These are phyloP conservation scores for Apamea epomidion DNA, from an alignment of 2,888 invertebrate genomes.

Conservation along the genomic window DNA sequence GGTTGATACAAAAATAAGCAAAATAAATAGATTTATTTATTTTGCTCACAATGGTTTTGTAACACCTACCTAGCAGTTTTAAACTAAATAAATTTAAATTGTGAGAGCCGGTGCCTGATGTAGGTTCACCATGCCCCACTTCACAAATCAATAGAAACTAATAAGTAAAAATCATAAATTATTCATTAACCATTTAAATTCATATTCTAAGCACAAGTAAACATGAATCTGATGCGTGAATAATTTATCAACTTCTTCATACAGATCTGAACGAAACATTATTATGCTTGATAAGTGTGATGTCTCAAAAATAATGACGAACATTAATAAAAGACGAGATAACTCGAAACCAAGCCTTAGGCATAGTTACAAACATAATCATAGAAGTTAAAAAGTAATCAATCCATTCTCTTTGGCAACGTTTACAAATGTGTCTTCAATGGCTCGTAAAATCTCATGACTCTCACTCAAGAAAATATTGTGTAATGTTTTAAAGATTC, in stretches of 20 bases:
- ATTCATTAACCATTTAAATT: constrained; percentile 27
- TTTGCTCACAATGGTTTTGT: neutral
- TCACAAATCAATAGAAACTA: neutral
- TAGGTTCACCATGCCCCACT: neutral
- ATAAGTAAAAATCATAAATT: constrained; percentile 17
- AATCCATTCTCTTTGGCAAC: constrained; percentile 89
- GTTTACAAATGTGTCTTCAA: constrained; percentile 87
- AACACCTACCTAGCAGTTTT: neutral
- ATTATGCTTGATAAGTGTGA: constrained; percentile 72
- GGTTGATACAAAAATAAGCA: neutral
- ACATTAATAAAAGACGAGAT: constrained; percentile 82
- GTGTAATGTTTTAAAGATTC: constrained; percentile 81
- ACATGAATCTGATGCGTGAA: constrained; percentile 33
- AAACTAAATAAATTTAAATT: neutral
- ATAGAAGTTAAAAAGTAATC: constrained; percentile 89
- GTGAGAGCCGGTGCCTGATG: neutral
- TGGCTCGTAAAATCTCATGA: constrained; percentile 86
- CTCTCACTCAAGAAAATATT: constrained; percentile 82
- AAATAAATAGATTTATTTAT: neutral
- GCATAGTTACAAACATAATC: constrained; percentile 84
- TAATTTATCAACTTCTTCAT: constrained; percentile 42
- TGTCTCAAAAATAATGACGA: constrained; percentile 81
- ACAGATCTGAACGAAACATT: constrained; percentile 51
- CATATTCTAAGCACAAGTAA: constrained; percentile 35
- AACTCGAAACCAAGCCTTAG: constrained; percentile 79